Conservation (phyloP, 2,888 invertebrate genomes). For the Campoplex nolae region DNA sequence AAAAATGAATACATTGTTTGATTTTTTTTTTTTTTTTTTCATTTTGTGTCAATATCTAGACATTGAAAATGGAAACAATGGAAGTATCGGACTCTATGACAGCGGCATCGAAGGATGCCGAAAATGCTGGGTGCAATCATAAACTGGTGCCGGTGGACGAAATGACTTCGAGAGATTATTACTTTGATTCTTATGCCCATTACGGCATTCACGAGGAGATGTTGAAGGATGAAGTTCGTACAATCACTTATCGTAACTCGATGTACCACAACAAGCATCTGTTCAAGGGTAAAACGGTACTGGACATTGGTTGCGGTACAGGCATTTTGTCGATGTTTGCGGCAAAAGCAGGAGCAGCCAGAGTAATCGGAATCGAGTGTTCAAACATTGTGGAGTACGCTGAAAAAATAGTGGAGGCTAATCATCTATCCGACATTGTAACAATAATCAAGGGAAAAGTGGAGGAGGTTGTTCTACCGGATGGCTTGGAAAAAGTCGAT, state of each 20-base stretch:
- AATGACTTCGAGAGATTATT: constrained; percentile 99
- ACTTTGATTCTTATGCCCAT: constrained; percentile 99
- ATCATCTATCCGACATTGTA: constrained; percentile 91
- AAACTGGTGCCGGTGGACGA: constrained; percentile 92
- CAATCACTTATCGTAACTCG: constrained; percentile 98
- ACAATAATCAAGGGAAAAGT: constrained; percentile 96
- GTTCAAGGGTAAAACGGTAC: constrained; percentile 95
- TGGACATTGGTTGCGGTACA: constrained; percentile 99
- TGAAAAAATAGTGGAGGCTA: constrained; percentile 95
- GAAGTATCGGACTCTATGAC: constrained; percentile 84
- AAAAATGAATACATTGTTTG: background rate
- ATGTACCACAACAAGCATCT: constrained; percentile 99
- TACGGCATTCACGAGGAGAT: constrained; percentile 99
- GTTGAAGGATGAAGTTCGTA: constrained; percentile 99
- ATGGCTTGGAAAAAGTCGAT: constrained; percentile 96
- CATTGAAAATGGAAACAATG: constrained; percentile 86
- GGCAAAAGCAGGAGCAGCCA: constrained; percentile 98
- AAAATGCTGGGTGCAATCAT: constrained; percentile 74
- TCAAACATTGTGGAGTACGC: constrained; percentile 99
- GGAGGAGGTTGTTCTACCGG: constrained; percentile 97
- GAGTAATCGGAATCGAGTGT: constrained; percentile 98
- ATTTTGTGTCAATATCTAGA: constrained; percentile 70
- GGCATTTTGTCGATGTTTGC: constrained; percentile 99
- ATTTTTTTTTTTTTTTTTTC: background rate
- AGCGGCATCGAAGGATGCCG: constrained; percentile 69